Evolutionary conservation across 2,113 vertebrate genomes (phyloP), one percentile per base, ranked within the genome.

Genomic region (Alligator sinensis): DNA sequence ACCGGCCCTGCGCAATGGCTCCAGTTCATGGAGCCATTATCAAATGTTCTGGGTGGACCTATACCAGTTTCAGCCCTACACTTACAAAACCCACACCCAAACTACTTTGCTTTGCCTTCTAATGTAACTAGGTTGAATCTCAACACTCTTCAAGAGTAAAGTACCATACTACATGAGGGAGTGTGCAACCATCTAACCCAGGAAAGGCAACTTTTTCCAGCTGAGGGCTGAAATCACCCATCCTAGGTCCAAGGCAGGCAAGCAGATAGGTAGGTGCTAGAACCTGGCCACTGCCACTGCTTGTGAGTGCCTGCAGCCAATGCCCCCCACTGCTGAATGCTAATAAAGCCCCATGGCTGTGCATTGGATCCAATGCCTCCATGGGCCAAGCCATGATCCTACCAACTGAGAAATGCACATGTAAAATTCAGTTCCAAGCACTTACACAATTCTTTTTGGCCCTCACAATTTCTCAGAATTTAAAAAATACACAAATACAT

Each of bases 11-110:
- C 47, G 8, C 47, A 47, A 9, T 9, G 47, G 47, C 8, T 47
- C 47, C 47, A 47, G 47, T 47, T 47, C 47, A 47, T 47, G 47
- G 47, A 47, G 7, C 47, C 28, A 47, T 24, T 78, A 86, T 2
- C 1, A 15, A n/a, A 62, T 61, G 2, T 13, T 89, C 27, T 59
- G n/a, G 7, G 24, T 78, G 88, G 38, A 88, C 4, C 6, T 80
- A 72, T 24, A 25, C 3, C 9, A 27, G 30, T 1, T 0, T 47
- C 28, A 83, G 38, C 0, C 0, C 7, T 89, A 76, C 0, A 4
- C 34, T 91, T 91, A 80, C 34, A 68, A 28, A 88, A 77, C 74
- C 78, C 58, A 88, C 27, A 86, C 12, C 18, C 77, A 47, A 82
- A 84, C 68, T 88, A 15, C 9, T 77, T n/a, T 88, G 72, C 93